phyloP scores from a whole-genome alignment of 1,140 invertebrate genomes.

The Cydia pomonella region DNA sequence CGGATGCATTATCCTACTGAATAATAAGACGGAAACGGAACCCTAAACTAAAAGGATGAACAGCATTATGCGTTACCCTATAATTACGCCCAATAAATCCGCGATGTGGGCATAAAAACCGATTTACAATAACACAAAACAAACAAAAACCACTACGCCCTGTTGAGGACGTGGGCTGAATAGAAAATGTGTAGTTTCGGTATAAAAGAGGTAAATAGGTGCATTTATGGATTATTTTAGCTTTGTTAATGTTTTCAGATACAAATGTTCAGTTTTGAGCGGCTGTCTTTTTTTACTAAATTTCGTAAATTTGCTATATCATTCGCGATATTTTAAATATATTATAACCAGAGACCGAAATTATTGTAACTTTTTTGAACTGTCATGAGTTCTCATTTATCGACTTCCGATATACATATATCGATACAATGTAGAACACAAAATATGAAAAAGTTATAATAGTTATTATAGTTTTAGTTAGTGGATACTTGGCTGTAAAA shows the following conservation, averaged over 20 bases:
- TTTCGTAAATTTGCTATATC: not conserved
- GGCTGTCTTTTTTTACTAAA: no score
- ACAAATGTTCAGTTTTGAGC: not conserved
- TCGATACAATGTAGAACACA: no score
- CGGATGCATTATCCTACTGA: not conserved
- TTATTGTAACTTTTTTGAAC: no score
- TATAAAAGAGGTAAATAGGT: not conserved
- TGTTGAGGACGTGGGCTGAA: slow-evolving; percentile 49
- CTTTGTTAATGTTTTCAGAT: not conserved
- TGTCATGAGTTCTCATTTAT: no score
- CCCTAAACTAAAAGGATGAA: slow-evolving; percentile 16
- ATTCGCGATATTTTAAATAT: no score
- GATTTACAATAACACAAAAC: slow-evolving; percentile 54
- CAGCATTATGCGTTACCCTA: slow-evolving; percentile 46
- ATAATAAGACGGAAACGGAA: slow-evolving; percentile 10
- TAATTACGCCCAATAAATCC: slow-evolving; percentile 68
- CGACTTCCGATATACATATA: no score
- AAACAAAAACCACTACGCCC: slow-evolving; percentile 50
- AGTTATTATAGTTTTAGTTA: no score
- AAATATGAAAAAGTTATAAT: no score
- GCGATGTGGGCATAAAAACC: slow-evolving; percentile 48
- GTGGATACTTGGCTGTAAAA: no score
- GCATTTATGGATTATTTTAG: not conserved
- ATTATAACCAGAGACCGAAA: no score
- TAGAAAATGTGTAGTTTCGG: slow-evolving; percentile 35